Percentiles rank a stretch among this genome's conserved stretches.
Evolutionary conservation across 2,888 invertebrate genomes (phyloP).

Genomic region (Fragum sueziense): DNA sequence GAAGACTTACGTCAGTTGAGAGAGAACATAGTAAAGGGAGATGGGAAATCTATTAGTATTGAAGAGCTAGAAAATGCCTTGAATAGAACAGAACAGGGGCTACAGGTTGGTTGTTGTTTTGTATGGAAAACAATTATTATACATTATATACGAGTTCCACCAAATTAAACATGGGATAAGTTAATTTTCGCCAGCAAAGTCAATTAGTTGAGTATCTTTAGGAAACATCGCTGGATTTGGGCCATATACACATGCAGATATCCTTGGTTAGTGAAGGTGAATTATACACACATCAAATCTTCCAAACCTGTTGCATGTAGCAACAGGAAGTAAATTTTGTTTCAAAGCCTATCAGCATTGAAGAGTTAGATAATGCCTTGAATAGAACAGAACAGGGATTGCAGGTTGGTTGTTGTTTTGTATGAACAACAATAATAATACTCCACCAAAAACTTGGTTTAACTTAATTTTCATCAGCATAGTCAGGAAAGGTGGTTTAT

Average conservation of each 20-base stretch:
- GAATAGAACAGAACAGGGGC: slow-evolving; percentile 78
- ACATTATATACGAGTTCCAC: no score
- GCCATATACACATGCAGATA: no score
- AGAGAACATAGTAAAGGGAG: slow-evolving; percentile 70
- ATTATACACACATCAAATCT: no score
- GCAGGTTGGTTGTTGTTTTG: slow-evolving; percentile 63
- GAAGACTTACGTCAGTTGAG: slow-evolving; percentile 78
- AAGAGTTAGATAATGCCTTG: slow-evolving; percentile 78
- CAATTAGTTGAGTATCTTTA: no score
- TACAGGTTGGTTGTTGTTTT: slow-evolving; percentile 68
- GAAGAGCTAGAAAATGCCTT: slow-evolving; percentile 78
- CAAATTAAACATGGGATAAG: no score
- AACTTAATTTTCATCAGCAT: no score
- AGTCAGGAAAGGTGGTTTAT: no score
- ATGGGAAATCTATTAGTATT: slow-evolving; percentile 73
- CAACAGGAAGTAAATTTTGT: slow-evolving; percentile 67
- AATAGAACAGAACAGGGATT: slow-evolving; percentile 79
- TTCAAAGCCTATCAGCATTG: slow-evolving; percentile 72
- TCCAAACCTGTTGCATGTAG: no score
- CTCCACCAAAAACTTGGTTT: no score
- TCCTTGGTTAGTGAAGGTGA: no score
- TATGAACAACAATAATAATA: background rate
- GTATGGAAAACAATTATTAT: background rate
- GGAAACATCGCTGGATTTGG: no score
- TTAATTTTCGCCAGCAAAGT: no score